phyloP scores from a whole-genome alignment of 92 coral and sea anemone species.

The Paramuricea clavata region DNA sequence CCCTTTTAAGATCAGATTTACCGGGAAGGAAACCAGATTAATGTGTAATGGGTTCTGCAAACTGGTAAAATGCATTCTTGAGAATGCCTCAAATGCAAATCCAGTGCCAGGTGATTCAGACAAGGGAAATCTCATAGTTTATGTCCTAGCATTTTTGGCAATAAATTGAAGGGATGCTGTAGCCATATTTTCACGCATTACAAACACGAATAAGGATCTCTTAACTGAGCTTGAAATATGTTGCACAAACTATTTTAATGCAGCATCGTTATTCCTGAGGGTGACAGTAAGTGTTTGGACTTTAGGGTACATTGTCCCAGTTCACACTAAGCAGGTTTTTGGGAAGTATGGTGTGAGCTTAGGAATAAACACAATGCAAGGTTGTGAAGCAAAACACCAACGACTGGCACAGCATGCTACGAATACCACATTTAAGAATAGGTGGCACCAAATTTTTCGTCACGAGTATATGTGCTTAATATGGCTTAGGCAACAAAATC shows the following conservation, averaged over 20 bases:
- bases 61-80: constrained; percentile 63
- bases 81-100: not conserved
- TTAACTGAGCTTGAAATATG: constrained; percentile 52
- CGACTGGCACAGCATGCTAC: constrained; percentile 76
- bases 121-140: constrained; percentile 21
- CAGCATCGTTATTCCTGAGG: constrained; percentile 58
- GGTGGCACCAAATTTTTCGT: constrained; percentile 75
- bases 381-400: constrained; percentile 77
- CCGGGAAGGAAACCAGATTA: constrained; percentile 76
- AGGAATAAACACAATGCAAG: constrained; percentile 75
- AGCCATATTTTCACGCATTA: constrained; percentile 46
- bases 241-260: constrained; percentile 44
- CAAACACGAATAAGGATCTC: constrained; percentile 60
- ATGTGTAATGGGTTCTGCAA: constrained; percentile 74
- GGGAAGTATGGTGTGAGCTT: constrained; percentile 68
- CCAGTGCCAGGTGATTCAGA: constrained; percentile 47
- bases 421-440: constrained; percentile 69
- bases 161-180: constrained; percentile 69
- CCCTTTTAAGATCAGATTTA: constrained; percentile 71
- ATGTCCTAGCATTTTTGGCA: constrained; percentile 68
- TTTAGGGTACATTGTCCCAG: constrained; percentile 75
- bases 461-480: constrained; percentile 70
- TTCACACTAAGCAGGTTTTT: constrained; percentile 72
- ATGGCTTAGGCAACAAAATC: constrained; percentile 76
- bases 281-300: constrained; percentile 75